Percentiles rank a stretch among this genome's conserved stretches.
phyloP scores from a whole-genome alignment of 1,140 invertebrate genomes.

The Aphelenchoides besseyi region DNA sequence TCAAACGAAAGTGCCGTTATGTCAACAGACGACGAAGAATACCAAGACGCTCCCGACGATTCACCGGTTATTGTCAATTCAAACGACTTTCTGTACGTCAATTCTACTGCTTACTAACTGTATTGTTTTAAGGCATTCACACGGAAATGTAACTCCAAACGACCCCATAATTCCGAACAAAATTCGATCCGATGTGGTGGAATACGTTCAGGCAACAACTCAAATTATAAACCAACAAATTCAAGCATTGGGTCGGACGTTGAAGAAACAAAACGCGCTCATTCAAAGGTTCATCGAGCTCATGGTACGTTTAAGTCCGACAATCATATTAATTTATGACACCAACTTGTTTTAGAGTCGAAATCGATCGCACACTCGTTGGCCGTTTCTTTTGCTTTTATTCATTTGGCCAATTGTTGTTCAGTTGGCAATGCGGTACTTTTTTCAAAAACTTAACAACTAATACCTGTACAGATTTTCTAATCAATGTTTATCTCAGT shows the following conservation, averaged over 20 bases:
- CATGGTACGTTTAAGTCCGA: conserved; percentile 4
- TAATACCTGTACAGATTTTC: neutral
- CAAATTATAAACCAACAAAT: conserved; percentile 12
- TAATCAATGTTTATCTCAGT: neutral
- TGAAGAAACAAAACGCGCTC: conserved; percentile 13
- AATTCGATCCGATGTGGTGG: conserved; percentile 3
- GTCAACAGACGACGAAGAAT: conserved; percentile 19
- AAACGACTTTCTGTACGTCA: conserved; percentile 4
- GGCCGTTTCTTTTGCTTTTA: conserved; percentile 16
- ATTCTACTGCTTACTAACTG: neutral
- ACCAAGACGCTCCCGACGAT: conserved; percentile 6
- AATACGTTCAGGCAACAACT: conserved; percentile 11
- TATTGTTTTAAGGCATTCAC: conserved; percentile 11
- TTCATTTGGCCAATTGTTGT: conserved; percentile 24
- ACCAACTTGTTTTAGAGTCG: neutral
- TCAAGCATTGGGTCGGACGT: neutral
- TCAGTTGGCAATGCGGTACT: conserved; percentile 6
- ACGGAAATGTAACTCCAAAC: neutral
- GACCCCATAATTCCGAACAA: conserved; percentile 4
- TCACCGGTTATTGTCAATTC: neutral
- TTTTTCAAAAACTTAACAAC: neutral
- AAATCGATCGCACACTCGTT: neutral
- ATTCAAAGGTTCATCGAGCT: conserved; percentile 16
- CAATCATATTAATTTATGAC: neutral
- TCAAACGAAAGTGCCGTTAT: neutral